These are phyloP conservation scores for Choreutis nemorana DNA, from an alignment of 2,888 invertebrate genomes.

Conservation along the genomic window DNA sequence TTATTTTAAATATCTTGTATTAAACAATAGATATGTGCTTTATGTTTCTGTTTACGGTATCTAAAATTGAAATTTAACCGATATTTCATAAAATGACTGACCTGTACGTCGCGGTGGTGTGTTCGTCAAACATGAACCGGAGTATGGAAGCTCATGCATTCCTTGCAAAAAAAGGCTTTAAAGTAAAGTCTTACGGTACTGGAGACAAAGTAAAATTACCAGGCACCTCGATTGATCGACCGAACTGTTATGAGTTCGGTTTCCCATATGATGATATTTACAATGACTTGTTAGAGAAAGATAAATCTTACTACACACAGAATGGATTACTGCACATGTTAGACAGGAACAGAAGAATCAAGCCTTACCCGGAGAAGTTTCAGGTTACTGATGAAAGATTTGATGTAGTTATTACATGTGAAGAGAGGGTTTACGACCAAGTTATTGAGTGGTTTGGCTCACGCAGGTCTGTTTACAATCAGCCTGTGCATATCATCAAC, in stretches of 20 bases:
- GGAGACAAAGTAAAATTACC: constrained; percentile 97
- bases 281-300: constrained; percentile 88
- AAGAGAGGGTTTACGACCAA: constrained; percentile 98
- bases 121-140: constrained; percentile 99
- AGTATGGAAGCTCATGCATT: constrained; percentile 99
- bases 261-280: constrained; percentile 96
- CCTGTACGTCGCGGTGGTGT: constrained; percentile 91
- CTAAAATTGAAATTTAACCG: neutral
- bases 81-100: constrained; percentile 31
- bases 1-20: too few species aligned
- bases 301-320: constrained; percentile 94
- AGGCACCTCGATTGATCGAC: constrained; percentile 90
- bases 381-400: constrained; percentile 89
- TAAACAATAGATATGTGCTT: too few species aligned
- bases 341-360: constrained; percentile 96
- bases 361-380: constrained; percentile 92
- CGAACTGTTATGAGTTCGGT: constrained; percentile 97
- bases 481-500: constrained; percentile 96
- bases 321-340: constrained; percentile 98
- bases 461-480: constrained; percentile 79
- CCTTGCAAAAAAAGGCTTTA: constrained; percentile 95
- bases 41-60: too few species aligned
- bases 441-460: constrained; percentile 93
- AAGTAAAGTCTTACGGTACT: constrained; percentile 93
- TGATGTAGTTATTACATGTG: constrained; percentile 96